Percentiles rank a stretch among this genome's conserved stretches.
Evolutionary conservation across 2,113 vertebrate genomes (phyloP).

Genomic region (Cranoglanis bouderius): DNA sequence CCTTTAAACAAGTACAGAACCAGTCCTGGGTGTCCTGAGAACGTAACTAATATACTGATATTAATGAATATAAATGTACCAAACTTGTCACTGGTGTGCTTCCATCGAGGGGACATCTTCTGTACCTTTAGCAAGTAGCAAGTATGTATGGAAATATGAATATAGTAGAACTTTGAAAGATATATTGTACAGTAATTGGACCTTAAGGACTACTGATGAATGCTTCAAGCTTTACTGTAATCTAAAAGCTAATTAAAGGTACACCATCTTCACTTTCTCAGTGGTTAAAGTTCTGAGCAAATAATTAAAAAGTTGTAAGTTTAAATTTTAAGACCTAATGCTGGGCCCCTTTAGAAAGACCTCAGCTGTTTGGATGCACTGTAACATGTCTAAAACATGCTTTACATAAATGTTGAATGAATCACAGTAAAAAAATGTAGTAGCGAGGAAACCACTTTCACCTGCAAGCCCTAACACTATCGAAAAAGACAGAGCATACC

Average conservation of each 20-base stretch:
- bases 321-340: background rate
- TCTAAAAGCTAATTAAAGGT: background rate
- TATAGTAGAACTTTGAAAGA: background rate
- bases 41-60: background rate
- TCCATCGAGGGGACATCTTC: background rate
- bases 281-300: background rate
- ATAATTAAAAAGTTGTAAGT: background rate
- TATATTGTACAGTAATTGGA: background rate
- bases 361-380: background rate
- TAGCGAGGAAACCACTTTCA: background rate
- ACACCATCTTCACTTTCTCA: background rate
- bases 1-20: background rate
- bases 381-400: background rate
- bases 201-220: background rate
- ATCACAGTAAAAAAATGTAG: background rate
- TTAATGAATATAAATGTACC: background rate
- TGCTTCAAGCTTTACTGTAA: background rate
- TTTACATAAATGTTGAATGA: background rate
- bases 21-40: background rate
- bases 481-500: background rate
- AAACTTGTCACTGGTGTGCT: background rate
- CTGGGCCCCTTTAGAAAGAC: background rate
- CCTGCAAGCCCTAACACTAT: background rate
- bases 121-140: background rate
- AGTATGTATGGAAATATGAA: background rate